Base-by-base conservation (phyloP, 2,888 invertebrate species). In the Tetranychus truncatus region DNA sequence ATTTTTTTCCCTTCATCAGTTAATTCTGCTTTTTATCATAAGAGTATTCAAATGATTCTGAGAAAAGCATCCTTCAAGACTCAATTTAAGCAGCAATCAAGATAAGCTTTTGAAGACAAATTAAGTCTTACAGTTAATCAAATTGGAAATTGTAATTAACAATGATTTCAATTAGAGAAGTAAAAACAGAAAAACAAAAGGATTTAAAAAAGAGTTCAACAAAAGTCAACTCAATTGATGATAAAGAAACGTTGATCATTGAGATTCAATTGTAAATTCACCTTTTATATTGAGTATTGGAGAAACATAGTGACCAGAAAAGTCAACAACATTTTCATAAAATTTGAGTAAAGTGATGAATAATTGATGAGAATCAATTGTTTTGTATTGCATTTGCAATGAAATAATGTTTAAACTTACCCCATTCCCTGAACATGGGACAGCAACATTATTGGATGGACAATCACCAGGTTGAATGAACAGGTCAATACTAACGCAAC, bases 401-500 rank as follows among this genome's bases (percentile, higher is more conserved):
- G 55, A 55, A 55, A 55, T 55, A 15, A 2, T 55, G 15, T 55
- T 15, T 55, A 55, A 55, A 55, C 91, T 89, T 85, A 95, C 96
- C 86, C 97, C 97, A 85, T 91, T 90, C 77, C 91, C 92, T 76
- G 95, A 95, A 85, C 97, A 99, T 82, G 94, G 91, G 80, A 89
- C 85, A 81, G 89, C 91, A 82, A 89, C 88, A 83, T 91, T 90
- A 83, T 92, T 94, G 79, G 88, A 89, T 77, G 95, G 94, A 84
- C 96, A 96, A 83, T 89, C 90, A 79, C 89, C 89, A 84, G 89
- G 89, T 84, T 91, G 91, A 79, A 92, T 87, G 84, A 89, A 88
- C 21, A 90, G 90, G 84, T 89, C 90, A 80, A 92, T 87, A 82
- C 89, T 91, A 78, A 89, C 88, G 85, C 95, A 96, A 74, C 91